Percentiles rank a stretch among this genome's conserved stretches.
phyloP scores from a whole-genome alignment of 2,113 vertebrate species.

The Hydropotes inermis region DNA sequence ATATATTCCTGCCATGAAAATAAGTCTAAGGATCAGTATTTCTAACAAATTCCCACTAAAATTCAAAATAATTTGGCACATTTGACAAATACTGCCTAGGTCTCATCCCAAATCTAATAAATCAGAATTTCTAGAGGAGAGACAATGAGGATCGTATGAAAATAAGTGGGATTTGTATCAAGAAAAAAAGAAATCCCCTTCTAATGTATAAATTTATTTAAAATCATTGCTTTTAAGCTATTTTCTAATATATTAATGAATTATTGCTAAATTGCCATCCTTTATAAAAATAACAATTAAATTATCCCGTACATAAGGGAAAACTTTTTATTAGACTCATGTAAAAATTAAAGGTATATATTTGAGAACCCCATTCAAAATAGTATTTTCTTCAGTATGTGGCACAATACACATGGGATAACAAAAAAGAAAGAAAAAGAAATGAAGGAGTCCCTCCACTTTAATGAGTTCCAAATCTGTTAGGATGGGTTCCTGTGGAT shows the following conservation, averaged over 20 bases:
- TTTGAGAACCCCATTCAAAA: background rate
- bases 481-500: background rate
- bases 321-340: background rate
- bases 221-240: background rate
- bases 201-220: background rate
- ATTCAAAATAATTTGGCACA: background rate
- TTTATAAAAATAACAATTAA: background rate
- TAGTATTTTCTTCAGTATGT: background rate
- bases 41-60: background rate
- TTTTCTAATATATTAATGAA: background rate
- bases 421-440: background rate
- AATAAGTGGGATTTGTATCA: background rate
- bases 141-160: background rate
- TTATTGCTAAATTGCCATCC: background rate
- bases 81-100: background rate
- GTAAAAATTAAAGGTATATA: background rate
- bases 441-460: background rate
- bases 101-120: background rate
- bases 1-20: background rate
- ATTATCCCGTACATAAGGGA: background rate
- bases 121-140: background rate
- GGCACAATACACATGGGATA: background rate
- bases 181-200: background rate
- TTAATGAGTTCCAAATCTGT: no score
- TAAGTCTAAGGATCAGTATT: background rate